These are phyloP conservation scores for Hyaena hyaena DNA, from an alignment of 2,113 vertebrate genomes.

Conservation along the genomic window DNA sequence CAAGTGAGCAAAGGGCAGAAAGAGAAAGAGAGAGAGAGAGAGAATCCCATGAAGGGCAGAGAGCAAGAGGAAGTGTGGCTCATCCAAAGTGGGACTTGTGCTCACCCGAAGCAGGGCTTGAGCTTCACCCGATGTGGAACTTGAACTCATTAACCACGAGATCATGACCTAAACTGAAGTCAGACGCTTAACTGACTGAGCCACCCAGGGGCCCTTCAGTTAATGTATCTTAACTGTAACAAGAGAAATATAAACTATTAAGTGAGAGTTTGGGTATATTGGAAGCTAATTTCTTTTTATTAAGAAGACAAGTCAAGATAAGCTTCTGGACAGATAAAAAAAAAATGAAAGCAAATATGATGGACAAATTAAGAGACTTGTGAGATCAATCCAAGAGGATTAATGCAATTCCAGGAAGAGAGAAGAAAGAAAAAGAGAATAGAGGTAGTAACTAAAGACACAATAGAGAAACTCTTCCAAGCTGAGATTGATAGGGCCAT, in stretches of 20 bases:
- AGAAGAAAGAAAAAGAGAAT: not conserved
- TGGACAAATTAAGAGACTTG: not conserved
- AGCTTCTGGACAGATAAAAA: not conserved
- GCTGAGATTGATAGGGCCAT: not conserved
- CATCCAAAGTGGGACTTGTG: too few species aligned
- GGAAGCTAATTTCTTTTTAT: conserved; percentile 25
- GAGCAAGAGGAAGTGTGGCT: too few species aligned
- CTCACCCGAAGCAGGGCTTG: too few species aligned
- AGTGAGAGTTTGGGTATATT: not conserved
- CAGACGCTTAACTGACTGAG: too few species aligned
- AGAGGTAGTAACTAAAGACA: not conserved
- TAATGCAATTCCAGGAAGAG: not conserved
- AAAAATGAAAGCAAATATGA: not conserved
- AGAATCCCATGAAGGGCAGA: too few species aligned
- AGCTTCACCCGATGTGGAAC: too few species aligned
- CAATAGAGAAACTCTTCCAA: not conserved
- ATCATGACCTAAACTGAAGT: too few species aligned
- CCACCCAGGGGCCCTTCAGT: not conserved
- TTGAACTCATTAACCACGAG: too few species aligned
- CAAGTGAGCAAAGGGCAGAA: too few species aligned
- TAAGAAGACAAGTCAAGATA: not conserved
- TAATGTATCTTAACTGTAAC: not conserved
- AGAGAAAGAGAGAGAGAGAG: too few species aligned
- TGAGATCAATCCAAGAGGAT: not conserved
- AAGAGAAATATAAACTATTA: not conserved